Evolutionary conservation across 1,140 invertebrate species (phyloP), one percentile per base, ranked within the genome.

Genomic region (Neuroterus valhalla): DNA sequence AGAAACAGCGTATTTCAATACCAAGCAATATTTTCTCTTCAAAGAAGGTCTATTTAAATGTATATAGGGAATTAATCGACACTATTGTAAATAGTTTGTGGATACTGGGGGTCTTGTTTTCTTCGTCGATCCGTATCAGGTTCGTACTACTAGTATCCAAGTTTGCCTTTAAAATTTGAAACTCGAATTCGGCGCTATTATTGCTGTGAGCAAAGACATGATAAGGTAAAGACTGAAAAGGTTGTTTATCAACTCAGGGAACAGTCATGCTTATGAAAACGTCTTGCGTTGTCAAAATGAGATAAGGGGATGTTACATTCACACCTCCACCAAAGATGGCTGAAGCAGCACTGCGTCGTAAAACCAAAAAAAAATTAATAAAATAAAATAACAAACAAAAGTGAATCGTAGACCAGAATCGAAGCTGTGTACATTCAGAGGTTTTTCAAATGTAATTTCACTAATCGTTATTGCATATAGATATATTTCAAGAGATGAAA

Each of bases 181-280:
- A 55, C 23, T 55, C 21, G 52, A 55, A 26, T 62, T 62, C 14
- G 55, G 77, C 79, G 68, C 73, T 79, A 76, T 79, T 79, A 80
- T 80, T 78, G 71, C 75, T 84, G 71, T 82, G 68, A 85, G 23
- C 11, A 15, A 62, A 62, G 21, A 62, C 55, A 31, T 14, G 10
- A 38, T 38, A 62, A 62, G 83, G 83, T 78, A 78, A 87, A 87
- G 86, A 88, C 87, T 88, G 87, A 88, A 82, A 86, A 81, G 85
- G 84, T 86, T 86, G 84, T 86, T 86, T 76, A 81, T 83, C 82
- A 79, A 86, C 86, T 88, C 87, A 88, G 87, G 86, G 87, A 88
- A 84, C 84, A 86, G 86, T 42, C 72, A 74, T 74, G 84, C 74
- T 82, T 84, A 76, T 67, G 71, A 76, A 69, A 75, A 62, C 68